Evolutionary conservation across 2,113 vertebrate species (phyloP).

Genomic region (Acanthisitta chloris): DNA sequence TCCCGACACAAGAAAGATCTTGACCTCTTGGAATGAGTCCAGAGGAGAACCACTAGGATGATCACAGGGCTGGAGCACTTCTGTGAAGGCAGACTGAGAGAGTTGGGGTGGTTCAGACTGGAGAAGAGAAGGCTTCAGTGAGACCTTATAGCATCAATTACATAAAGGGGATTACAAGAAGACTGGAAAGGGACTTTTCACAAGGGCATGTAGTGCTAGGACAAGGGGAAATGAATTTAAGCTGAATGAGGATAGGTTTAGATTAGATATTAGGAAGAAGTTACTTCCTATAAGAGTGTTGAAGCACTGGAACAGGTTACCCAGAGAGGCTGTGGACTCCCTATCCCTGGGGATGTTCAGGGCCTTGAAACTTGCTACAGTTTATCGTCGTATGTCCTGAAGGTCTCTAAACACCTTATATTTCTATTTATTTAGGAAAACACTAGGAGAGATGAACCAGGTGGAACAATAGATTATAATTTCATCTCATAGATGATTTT

Average conservation of each 20-base stretch:
- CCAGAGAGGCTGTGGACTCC: background rate
- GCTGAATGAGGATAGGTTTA: background rate
- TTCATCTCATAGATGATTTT: background rate
- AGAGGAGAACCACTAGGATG: no score
- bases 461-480: background rate
- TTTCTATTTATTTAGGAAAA: background rate
- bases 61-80: no score
- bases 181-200: background rate
- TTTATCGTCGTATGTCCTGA: background rate
- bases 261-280: background rate
- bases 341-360: background rate
- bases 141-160: background rate
- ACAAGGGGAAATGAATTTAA: background rate
- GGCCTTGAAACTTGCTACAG: background rate
- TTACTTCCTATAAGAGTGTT: background rate
- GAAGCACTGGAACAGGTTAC: background rate
- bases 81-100: no score
- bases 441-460: background rate
- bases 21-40: background rate
- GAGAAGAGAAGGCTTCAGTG: no score
- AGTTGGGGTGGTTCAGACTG: no score
- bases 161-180: background rate
- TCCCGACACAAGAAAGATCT: background rate
- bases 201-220: background rate
- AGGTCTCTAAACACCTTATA: background rate